phyloP scores from a whole-genome alignment of 2,113 vertebrate genomes.

The Pygathrix nemaeus region DNA sequence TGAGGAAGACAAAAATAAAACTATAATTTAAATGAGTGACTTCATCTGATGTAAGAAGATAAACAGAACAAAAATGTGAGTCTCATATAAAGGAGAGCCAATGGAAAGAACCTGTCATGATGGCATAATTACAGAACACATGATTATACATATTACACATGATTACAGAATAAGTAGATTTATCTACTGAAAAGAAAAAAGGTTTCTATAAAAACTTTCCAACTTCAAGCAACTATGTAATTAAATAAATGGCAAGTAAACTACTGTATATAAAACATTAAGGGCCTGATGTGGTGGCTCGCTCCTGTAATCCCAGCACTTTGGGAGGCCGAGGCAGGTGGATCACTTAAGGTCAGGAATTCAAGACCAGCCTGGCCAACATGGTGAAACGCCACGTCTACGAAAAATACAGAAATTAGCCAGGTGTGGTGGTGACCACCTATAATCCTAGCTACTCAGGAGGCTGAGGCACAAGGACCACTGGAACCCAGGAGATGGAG shows the following conservation, averaged over 20 bases:
- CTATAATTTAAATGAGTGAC: background rate
- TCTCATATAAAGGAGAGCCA: background rate
- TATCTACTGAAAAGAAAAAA: background rate
- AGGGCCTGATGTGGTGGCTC: too few relatives aligned
- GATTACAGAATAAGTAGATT: background rate
- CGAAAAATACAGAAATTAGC: too few relatives aligned
- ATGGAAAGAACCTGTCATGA: background rate
- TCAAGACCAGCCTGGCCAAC: too few relatives aligned
- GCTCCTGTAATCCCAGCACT: too few relatives aligned
- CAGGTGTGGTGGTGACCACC: too few relatives aligned
- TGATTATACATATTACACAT: background rate
- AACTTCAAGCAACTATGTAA: background rate
- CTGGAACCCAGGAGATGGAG: too few relatives aligned
- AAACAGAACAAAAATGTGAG: background rate
- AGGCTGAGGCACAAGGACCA: too few relatives aligned
- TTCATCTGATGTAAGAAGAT: background rate
- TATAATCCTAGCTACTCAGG: too few relatives aligned
- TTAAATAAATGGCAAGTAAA: background rate
- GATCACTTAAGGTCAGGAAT: too few relatives aligned
- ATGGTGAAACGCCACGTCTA: too few relatives aligned
- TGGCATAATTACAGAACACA: background rate
- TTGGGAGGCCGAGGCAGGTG: too few relatives aligned
- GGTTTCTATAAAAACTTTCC: background rate
- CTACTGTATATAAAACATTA: background rate
- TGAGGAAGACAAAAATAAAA: conserved; percentile 16